A percentile compares a stretch with the other conserved stretches of the same genome.
Conservation (phyloP, 2,888 invertebrate genomes). For the Melolontha melolontha region DNA sequence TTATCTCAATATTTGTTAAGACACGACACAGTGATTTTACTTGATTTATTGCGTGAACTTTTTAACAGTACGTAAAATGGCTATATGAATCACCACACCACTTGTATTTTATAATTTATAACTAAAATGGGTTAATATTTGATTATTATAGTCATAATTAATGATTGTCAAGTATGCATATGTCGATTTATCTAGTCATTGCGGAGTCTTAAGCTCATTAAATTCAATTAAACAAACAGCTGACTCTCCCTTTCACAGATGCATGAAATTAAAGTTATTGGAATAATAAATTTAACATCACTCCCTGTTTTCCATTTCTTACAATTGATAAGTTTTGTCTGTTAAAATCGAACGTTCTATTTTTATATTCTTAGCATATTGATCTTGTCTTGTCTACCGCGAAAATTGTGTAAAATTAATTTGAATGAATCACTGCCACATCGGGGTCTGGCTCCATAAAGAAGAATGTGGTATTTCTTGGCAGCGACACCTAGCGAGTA, state of each 20-base stretch:
- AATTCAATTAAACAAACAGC: conserved; percentile 11
- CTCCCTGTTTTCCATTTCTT: too few relatives aligned
- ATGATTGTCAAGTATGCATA: conserved; percentile 1
- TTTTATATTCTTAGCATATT: background rate
- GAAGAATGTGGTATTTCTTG: background rate
- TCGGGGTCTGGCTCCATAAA: background rate
- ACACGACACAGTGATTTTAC: too few relatives aligned
- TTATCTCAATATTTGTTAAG: too few relatives aligned
- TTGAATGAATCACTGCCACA: conserved; percentile 1
- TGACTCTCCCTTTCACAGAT: too few relatives aligned
- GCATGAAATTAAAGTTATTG: too few relatives aligned
- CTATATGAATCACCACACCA: background rate
- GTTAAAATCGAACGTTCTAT: too few relatives aligned
- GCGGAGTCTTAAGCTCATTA: conserved; percentile 1
- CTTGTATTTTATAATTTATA: background rate
- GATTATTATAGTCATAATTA: conserved; percentile 9
- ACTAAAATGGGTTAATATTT: conserved; percentile 4
- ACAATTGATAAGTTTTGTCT: too few relatives aligned
- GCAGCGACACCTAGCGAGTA: background rate
- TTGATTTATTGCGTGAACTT: too few relatives aligned
- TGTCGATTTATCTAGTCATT: background rate
- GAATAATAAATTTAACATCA: too few relatives aligned
- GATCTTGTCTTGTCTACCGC: conserved; percentile 2
- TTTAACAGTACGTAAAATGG: too few relatives aligned
- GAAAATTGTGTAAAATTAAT: conserved; percentile 3